Evolutionary conservation across 2,113 vertebrate species (phyloP), one percentile per base, ranked within the genome.

Genomic region (Muntiacus muntjak): DNA sequence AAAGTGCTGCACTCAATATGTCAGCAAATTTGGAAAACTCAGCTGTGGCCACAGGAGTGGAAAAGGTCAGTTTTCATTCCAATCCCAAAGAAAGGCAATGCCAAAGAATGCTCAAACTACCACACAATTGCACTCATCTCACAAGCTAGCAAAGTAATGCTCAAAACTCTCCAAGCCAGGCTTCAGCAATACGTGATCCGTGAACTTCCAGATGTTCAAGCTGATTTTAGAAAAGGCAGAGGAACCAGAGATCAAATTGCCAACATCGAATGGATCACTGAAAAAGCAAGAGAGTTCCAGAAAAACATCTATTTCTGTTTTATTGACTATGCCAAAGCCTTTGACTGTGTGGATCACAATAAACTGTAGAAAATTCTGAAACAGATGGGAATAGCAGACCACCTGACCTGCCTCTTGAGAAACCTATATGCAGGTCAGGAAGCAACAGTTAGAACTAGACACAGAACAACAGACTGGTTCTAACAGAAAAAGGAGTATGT

Each of bases 221-320:
- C 16, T 67, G 62, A 3, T n/a, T 67, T 67, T 1, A 67, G 15
- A 67, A 67, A 19, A 67, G 7, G 33, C 62, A 67, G 7, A n/a
- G 16, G 33, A n/a, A n/a, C 33, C 33, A 67, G 62, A 67, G 3
- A 10, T 67, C 7, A 67, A 67, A 64, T 33, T n/a, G 30, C 15
- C 16, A 64, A 64, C 7, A n/a, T 64, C 1, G 0, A 0, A 1
- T 64, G 33, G 62, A 64, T 64, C 7, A 64, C n/a, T 0, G 1
- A 9, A n/a, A 64, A 67, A 1, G 33, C 33, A 67, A 9, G 33
- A n/a, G 15, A 67, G 62, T n/a, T n/a, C 33, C 16, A 67, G 33
- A 67, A 67, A 67, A 67, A 67, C 7, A 67, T n/a, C 16, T 67
- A 19, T 1, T 67, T 67, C 15, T n/a, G 33, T 33, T n/a, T n/a